Evolutionary conservation across 2,888 invertebrate genomes (phyloP), one percentile per base, ranked within the genome.

Genomic region (Drosophila tripunctata): DNA sequence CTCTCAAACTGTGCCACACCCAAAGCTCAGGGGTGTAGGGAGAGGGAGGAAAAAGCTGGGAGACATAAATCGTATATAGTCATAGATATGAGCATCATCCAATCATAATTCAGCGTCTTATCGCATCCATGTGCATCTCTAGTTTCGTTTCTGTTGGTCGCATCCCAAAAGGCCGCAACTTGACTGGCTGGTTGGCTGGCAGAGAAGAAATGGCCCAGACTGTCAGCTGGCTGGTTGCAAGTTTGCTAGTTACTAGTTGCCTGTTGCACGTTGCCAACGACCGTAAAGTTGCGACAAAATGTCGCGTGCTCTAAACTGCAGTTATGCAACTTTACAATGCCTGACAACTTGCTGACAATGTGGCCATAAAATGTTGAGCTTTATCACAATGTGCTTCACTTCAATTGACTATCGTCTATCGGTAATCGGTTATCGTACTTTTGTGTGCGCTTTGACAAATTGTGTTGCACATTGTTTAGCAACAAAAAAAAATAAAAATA

Each of bases 251-350:
- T n/a, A n/a, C n/a, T n/a, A n/a, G n/a, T n/a, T n/a, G n/a, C n/a
- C n/a, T n/a, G n/a, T n/a, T n/a, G n/a, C n/a, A n/a, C n/a, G n/a
- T n/a, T 38, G 63, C 63, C 80, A 67, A 47, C 63, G 80, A 82
- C 85, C 82, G 83, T 83, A 83, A 83, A 86, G 78, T 86, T 87
- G 78, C 76, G 66, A 87, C 76, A 82, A 87, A 84, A 83, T 87
- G 82, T 83, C 82, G 82, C 82, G 82, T 83, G 82, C 82, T 81
- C 82, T 87, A 81, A 87, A 83, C 81, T 84, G 87, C 82, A 83
- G 82, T 83, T 83, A 83, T 87, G 84, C 72, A 86, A 83, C 84
- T 83, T 83, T 87, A 83, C 75, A 76, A 78, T 84, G 87, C 82
- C 82, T 83, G 82, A 83, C 82, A 83, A 84, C 74, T 68, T 52